Percentiles rank a stretch among this genome's conserved stretches.
Conservation (phyloP, 2,113 vertebrate species). For the Hippocampus comes region DNA sequence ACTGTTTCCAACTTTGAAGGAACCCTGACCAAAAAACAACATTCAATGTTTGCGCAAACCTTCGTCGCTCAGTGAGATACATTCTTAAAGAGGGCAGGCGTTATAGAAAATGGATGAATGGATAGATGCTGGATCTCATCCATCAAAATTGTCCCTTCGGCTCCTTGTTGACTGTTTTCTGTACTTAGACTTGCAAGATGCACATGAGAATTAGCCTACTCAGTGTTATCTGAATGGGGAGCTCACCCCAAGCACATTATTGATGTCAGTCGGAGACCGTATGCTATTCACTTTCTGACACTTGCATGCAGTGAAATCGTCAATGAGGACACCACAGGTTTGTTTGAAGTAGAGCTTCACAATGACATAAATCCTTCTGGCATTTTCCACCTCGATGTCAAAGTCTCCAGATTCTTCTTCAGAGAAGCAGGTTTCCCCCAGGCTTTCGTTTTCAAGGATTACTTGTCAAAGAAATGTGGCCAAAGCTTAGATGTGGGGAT, state of each 20-base stretch:
- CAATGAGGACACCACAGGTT: not conserved
- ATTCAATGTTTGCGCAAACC: too few relatives aligned
- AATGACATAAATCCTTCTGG: constrained; percentile 24
- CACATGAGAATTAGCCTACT: too few relatives aligned
- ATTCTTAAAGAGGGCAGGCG: too few relatives aligned
- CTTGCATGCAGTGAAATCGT: not conserved
- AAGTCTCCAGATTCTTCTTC: constrained; percentile 39
- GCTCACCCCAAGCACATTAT: not conserved
- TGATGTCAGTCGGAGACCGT: constrained; percentile 4
- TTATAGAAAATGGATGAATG: too few relatives aligned
- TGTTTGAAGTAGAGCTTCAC: constrained; percentile 10
- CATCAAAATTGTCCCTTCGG: not conserved
- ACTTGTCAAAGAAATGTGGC: constrained; percentile 31
- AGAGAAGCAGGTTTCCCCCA: constrained; percentile 34
- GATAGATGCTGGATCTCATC: too few relatives aligned
- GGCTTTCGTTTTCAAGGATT: constrained; percentile 36
- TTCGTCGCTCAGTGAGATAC: too few relatives aligned
- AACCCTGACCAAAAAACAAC: too few relatives aligned
- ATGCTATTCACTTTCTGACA: not conserved
- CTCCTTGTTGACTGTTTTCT: constrained; percentile 24
- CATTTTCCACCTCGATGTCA: constrained; percentile 36
- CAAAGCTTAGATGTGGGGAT: constrained; percentile 15
- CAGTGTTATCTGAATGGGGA: not conserved
- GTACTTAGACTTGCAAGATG: not conserved
- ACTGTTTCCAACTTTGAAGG: too few relatives aligned